Base-by-base conservation (phyloP, 2,888 invertebrate species). In the Ormyrus rosae region DNA sequence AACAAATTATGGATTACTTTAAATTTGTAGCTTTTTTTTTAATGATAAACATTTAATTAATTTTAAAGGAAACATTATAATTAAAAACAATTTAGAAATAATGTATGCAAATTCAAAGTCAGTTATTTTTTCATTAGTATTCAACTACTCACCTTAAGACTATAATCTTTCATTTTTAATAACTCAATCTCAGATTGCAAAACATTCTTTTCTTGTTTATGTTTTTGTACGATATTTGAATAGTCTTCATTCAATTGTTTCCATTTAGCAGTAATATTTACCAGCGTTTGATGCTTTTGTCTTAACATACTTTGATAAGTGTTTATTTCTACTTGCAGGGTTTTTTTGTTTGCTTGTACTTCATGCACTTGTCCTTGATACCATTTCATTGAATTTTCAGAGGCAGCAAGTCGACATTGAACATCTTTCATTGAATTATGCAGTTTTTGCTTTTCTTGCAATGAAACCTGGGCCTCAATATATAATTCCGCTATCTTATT, bases 401-500 rank as follows among this genome's bases (percentile, higher is more conserved):
- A 82, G 2, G 84, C 75, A 2, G 80, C 69, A 13, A 87, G 76
- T 19, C 83, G 85, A 81, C 80, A 84, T n/a, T 83, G 85, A 0
- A 83, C 80, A 60, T 88, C 88, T 55, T 85, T 86, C 6, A 86
- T 13, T 6, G 77, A 81, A 63, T 86, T 88, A 19, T 86, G 83
- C 11, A 89, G 74, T 51, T 85, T 86, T 61, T 88, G 86, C 51
- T 85, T 87, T 10, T 88, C 87, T 55, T 85, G 87, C 6, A 86
- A 58, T 4, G 86, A 78, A 3, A 69, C 74, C 48, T 88, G 88
- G 63, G 87, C 86, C 61, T 89, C 88, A 5, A 87, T 84, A 64
- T 86, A 87, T 5, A 89, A 74, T 58, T 88, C 88, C 1, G 86
- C 83, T 48, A 89, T 86, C 65, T 88, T 89, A 70, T 85, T 84